Evolutionary conservation across 2,113 vertebrate genomes (phyloP).

Genomic region (Amphiprion ocellaris): DNA sequence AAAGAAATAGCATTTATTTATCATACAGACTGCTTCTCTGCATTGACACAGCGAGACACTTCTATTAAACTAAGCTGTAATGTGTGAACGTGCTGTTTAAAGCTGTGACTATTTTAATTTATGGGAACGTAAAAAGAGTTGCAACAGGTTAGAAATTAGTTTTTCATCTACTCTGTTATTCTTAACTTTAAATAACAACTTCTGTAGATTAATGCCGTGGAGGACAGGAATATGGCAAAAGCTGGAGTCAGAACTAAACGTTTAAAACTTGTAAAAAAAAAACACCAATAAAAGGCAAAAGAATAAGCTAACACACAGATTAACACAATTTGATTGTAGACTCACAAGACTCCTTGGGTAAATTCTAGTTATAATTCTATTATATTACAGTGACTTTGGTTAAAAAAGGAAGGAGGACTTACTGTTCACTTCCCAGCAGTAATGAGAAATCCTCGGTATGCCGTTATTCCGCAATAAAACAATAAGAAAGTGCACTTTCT

Average conservation of each 20-base stretch:
- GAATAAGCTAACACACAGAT: neutral
- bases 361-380: too few relatives aligned
- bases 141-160: neutral
- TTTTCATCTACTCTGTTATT: neutral
- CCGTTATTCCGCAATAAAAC: constrained; percentile 32
- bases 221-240: neutral
- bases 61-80: neutral
- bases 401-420: constrained; percentile 42
- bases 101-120: fast-evolving
- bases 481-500: neutral
- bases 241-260: neutral
- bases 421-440: constrained; percentile 46
- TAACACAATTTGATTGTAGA: neutral
- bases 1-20: too few relatives aligned
- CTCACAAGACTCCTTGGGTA: neutral
- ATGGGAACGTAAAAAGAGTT: neutral
- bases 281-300: neutral
- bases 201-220: too few relatives aligned
- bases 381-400: neutral
- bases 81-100: neutral
- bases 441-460: constrained; percentile 23
- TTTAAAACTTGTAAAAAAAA: neutral
- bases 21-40: neutral
- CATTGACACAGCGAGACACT: neutral
- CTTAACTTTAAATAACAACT: too few relatives aligned